phyloP scores from a whole-genome alignment of 2,888 invertebrate genomes.

The Eugnorisma glareosa region DNA sequence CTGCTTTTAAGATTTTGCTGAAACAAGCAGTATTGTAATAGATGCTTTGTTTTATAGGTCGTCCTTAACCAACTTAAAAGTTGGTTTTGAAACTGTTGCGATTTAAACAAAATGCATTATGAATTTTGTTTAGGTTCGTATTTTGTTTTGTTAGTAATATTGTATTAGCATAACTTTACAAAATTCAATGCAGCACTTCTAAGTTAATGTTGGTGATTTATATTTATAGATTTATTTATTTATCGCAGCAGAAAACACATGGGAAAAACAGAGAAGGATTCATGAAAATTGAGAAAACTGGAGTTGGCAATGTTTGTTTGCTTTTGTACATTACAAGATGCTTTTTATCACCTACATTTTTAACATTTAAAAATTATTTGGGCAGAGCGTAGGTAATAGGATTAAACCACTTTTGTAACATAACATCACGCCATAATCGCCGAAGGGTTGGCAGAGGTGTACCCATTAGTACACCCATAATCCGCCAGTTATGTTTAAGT shows the following conservation, averaged over 20 bases:
- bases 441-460: too few relatives aligned
- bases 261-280: background rate
- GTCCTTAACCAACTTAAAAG: background rate
- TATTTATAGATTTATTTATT: too few relatives aligned
- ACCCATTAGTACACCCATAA: too few relatives aligned
- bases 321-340: background rate
- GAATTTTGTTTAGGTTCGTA: background rate
- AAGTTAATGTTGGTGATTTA: too few relatives aligned
- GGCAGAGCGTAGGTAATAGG: too few relatives aligned
- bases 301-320: background rate
- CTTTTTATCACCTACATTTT: background rate
- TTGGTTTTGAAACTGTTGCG: background rate
- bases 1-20: conserved; percentile 3
- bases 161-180: background rate
- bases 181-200: background rate
- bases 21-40: conserved; percentile 13
- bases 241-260: background rate
- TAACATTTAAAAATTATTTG: too few relatives aligned
- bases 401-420: too few relatives aligned
- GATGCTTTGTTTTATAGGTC: background rate
- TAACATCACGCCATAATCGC: too few relatives aligned
- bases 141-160: background rate
- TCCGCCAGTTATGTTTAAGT: too few relatives aligned
- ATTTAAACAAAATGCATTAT: background rate
- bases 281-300: background rate